A percentile compares a stretch with the other conserved stretches of the same genome.
Conservation (phyloP, 1,140 invertebrate species). For the Zaprionus kolodkinae region DNA sequence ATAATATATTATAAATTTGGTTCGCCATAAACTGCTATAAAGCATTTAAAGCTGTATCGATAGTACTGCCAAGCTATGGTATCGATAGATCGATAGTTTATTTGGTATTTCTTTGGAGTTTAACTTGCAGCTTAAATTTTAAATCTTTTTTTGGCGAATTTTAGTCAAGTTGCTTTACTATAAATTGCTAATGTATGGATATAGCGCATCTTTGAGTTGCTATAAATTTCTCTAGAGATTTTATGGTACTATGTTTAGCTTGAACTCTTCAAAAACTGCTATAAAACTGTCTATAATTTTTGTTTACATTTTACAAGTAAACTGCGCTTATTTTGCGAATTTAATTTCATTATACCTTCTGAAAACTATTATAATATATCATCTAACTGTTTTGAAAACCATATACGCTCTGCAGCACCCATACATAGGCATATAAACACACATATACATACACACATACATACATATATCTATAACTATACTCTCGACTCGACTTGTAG, state of each 20-base stretch:
- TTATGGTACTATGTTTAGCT: not conserved
- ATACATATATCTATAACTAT: conserved; percentile 32
- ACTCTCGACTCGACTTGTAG: conserved; percentile 50
- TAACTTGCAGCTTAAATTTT: not conserved
- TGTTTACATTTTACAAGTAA: not conserved
- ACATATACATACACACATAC: conserved; percentile 23
- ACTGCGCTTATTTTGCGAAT: not conserved
- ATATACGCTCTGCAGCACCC: conserved; percentile 21
- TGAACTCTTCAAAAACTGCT: not conserved
- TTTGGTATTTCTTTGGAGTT: too few species aligned
- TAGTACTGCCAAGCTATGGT: too few species aligned
- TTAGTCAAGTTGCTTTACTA: too few species aligned
- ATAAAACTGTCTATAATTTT: too few species aligned
- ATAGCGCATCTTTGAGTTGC: not conserved
- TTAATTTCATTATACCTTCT: not conserved
- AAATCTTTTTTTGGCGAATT: not conserved
- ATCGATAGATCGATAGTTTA: too few species aligned
- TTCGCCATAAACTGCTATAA: too few species aligned
- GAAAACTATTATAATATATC: conserved; percentile 10
- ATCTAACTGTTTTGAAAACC: conserved; percentile 9
- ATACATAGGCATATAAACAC: not conserved
- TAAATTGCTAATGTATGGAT: not conserved
- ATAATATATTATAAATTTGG: too few species aligned
- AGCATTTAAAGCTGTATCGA: too few species aligned
- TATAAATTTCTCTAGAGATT: not conserved